Percentiles rank a stretch among this genome's conserved stretches.
These are phyloP conservation scores for Bombus cullumanus DNA, from an alignment of 1,140 invertebrate species.

Conservation along the genomic window DNA sequence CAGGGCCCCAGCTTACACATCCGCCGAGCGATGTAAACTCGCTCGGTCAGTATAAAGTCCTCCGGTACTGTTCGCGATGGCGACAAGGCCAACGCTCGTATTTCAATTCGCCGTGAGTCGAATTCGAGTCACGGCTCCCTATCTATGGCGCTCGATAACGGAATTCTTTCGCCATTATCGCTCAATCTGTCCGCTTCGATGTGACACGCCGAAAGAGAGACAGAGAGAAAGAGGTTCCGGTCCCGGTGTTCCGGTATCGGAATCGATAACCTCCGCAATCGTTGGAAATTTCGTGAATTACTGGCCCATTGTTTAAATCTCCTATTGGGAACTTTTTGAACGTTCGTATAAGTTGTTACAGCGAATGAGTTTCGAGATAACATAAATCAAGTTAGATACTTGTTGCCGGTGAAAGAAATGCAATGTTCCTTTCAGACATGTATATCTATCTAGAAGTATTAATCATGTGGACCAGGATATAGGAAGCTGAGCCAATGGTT, in stretches of 20 bases:
- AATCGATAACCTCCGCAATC: constrained; percentile 9
- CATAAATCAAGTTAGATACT: not conserved
- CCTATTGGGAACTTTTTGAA: not conserved
- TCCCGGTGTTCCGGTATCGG: constrained; percentile 38
- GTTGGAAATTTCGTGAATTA: constrained; percentile 11
- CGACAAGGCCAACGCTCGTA: constrained; percentile 73
- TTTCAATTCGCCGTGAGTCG: constrained; percentile 74
- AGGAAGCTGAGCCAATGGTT: no score
- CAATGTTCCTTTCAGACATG: no score
- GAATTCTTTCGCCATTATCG: constrained; percentile 65
- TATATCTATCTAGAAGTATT: not conserved
- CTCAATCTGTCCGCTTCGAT: constrained; percentile 23
- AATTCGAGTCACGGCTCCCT: constrained; percentile 69
- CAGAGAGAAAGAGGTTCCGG: constrained; percentile 8
- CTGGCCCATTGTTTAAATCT: not conserved
- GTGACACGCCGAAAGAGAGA: not conserved
- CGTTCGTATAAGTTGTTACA: not conserved
- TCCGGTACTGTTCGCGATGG: constrained; percentile 64
- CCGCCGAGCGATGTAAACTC: constrained; percentile 43
- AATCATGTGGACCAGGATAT: no score
- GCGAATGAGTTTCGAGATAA: not conserved
- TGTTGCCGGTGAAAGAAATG: not conserved
- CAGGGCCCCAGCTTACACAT: constrained; percentile 64
- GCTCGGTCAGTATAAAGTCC: constrained; percentile 50
- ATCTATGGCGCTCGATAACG: constrained; percentile 68